phyloP scores from a whole-genome alignment of 2,888 invertebrate genomes.

The Hemithea aestivaria region DNA sequence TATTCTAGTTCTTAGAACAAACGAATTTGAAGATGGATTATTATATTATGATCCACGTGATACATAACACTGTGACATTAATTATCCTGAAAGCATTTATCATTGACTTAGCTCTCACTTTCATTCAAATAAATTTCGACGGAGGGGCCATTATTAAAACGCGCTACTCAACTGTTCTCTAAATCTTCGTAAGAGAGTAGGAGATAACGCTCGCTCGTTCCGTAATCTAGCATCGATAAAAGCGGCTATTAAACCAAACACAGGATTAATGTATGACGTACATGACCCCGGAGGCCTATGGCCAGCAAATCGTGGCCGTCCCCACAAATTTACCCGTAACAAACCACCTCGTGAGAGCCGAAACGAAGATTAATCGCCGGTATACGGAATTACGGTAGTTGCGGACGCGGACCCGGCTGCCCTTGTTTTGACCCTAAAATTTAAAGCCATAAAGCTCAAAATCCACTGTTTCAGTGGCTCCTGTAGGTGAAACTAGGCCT shows the following conservation, averaged over 20 bases:
- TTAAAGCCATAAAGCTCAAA: slow-evolving; percentile 36
- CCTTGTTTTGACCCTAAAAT: slow-evolving; percentile 29
- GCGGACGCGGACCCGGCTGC: slow-evolving; percentile 43
- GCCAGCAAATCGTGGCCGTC: slow-evolving; percentile 63
- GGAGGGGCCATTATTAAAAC: slow-evolving; percentile 13
- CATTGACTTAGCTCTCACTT: slow-evolving; percentile 8
- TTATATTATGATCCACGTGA: no score
- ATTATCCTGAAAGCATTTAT: slow-evolving; percentile 13
- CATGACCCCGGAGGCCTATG: slow-evolving; percentile 59
- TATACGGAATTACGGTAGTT: slow-evolving; percentile 61
- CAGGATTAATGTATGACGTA: slow-evolving; percentile 69
- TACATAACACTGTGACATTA: background rate
- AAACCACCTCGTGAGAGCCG: slow-evolving; percentile 67
- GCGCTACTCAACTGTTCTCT: slow-evolving; percentile 11
- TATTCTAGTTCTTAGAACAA: no score
- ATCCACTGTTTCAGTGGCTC: slow-evolving; percentile 3
- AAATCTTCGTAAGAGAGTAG: slow-evolving; percentile 24
- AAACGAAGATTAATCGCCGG: slow-evolving; percentile 68
- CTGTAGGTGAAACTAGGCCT: slow-evolving; percentile 33
- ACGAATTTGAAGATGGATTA: no score
- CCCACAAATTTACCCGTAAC: slow-evolving; percentile 70
- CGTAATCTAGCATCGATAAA: slow-evolving; percentile 52
- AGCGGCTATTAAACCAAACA: slow-evolving; percentile 62
- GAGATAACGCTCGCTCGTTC: slow-evolving; percentile 21
- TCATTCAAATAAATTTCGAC: slow-evolving; percentile 11